Base-by-base conservation (phyloP, 2,888 invertebrate genomes). In the Orthosia gracilis region DNA sequence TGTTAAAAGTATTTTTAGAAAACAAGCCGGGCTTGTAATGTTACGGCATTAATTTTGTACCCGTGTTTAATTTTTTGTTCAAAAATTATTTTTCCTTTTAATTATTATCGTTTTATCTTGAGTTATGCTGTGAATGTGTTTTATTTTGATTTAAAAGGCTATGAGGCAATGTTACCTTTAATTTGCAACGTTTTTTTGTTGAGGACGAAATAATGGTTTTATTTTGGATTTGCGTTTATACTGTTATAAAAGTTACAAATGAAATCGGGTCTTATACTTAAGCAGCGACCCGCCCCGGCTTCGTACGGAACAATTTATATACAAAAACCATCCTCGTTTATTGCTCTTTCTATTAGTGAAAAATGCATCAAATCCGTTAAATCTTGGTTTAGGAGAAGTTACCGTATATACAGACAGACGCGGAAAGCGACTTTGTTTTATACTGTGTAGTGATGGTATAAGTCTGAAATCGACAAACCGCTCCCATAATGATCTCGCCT, bases 1-100 rank as follows among this genome's bases (percentile, higher is more conserved):
- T 61, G 71, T 66, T 26, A 45, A 66, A 74, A 75, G 63, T 45
- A 69, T 69, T 57, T 78, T 73, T 81, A 62, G 40, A 63, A 81
- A 73, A 78, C 17, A 65, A 54, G 64, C 49, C 58, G 18, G 17
- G 26, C 50, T 71, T 84, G 62, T 74, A 67, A 80, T 69, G 80
- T 69, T 49, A 58, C 40, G 21, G 57, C 80, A 68, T 84, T 61
- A 58, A 69, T 70, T 84, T 58, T 58, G 57, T 58, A 52, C 18
- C 7, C n/a, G 31, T 66, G n/a, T 79, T 62, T n/a, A 55, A 62
- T 69, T 78, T 75, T 77, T 62, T 66, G 55, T 40, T 15, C 11
- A 17, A 15, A 26, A 54, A 58, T 55, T 52, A 40, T 67, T 71
- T 66, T 63, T 40, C 23, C n/a, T 50, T 68, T 76, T 82, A 82